Evolutionary conservation across 2,888 invertebrate genomes (phyloP).

Genomic region (Eledona agricola): DNA sequence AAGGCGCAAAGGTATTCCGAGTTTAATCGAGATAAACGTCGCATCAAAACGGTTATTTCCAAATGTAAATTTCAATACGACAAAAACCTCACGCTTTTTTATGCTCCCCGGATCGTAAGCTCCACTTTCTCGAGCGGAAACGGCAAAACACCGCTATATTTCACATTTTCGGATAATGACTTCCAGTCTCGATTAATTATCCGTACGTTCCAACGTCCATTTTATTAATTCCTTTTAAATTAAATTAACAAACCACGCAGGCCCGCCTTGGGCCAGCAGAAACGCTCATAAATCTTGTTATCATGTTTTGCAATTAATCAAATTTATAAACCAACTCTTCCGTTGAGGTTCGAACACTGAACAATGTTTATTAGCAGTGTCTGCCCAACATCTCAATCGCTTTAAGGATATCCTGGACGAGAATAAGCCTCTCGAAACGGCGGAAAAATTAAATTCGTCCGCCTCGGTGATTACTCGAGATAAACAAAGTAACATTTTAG

Average conservation of each 20-base stretch:
- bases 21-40: slow-evolving; percentile 21
- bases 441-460: no score
- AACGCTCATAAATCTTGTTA: slow-evolving; percentile 14
- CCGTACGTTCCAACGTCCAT: no score
- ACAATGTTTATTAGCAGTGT: neutral
- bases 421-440: no score
- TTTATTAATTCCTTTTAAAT: no score
- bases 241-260: neutral
- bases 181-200: no score
- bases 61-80: neutral
- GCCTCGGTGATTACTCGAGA: no score
- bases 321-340: slow-evolving; percentile 7
- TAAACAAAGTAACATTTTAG: no score
- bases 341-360: neutral
- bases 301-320: slow-evolving; percentile 14
- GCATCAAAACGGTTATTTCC: neutral
- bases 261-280: slow-evolving; percentile 1
- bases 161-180: no score
- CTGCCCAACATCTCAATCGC: no score
- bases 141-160: neutral
- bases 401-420: no score
- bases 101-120: no score
- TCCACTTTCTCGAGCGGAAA: no score
- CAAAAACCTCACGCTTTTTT: neutral
- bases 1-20: slow-evolving; percentile 2